Evolutionary conservation across 2,888 invertebrate species (phyloP).

Genomic region (Mythimna vitellina): DNA sequence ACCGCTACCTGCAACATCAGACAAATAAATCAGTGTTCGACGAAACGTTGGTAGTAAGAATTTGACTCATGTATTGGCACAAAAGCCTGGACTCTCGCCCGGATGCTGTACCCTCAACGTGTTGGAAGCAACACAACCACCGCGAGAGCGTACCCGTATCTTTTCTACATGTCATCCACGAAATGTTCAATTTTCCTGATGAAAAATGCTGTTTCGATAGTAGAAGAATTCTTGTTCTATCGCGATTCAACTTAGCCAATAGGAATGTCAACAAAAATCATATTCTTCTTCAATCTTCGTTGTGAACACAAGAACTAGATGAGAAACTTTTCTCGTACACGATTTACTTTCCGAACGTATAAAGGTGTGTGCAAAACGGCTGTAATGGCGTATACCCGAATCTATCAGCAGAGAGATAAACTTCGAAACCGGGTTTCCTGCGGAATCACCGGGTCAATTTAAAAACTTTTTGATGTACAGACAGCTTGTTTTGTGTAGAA

Average conservation of each 20-base stretch:
- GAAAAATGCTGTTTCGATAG: slow-evolving; percentile 3
- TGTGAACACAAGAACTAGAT: slow-evolving; percentile 32
- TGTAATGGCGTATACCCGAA: slow-evolving; percentile 15
- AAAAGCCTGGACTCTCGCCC: slow-evolving; percentile 77
- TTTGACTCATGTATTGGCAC: slow-evolving; percentile 76
- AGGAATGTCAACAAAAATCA: slow-evolving; percentile 26
- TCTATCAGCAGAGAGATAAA: slow-evolving; percentile 49
- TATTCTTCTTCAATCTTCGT: slow-evolving; percentile 28
- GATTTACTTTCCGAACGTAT: slow-evolving; percentile 15
- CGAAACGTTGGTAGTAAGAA: slow-evolving; percentile 60
- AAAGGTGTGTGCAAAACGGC: slow-evolving; percentile 37
- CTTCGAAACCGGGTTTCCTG: slow-evolving; percentile 42
- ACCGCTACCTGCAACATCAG: slow-evolving; percentile 1
- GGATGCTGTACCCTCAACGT: slow-evolving; percentile 73
- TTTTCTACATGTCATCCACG: not conserved
- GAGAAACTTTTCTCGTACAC: slow-evolving; percentile 40
- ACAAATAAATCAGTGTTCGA: slow-evolving; percentile 48
- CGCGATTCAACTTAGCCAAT: slow-evolving; percentile 8
- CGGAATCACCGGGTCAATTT: slow-evolving; percentile 57
- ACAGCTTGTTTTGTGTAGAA: slow-evolving; percentile 39
- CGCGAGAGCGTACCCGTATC: not conserved
- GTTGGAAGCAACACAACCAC: slow-evolving; percentile 28
- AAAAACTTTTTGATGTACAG: slow-evolving; percentile 57
- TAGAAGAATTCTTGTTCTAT: slow-evolving; percentile 7
- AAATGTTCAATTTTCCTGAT: not conserved